phyloP scores from a whole-genome alignment of 2,113 vertebrate species.

The Pelvicachromis taeniatus region DNA sequence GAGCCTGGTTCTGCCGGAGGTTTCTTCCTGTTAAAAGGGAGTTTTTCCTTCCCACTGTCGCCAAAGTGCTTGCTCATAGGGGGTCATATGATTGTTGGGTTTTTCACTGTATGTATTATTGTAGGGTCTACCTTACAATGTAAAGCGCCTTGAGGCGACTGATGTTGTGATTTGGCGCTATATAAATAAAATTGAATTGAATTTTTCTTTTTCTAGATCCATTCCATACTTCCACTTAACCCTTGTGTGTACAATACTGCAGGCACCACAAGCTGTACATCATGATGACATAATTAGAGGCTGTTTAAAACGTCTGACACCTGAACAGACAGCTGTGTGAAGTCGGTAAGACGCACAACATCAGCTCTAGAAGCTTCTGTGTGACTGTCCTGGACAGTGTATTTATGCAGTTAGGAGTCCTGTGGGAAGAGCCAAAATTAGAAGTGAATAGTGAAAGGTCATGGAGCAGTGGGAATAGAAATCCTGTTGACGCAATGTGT shows the following conservation, averaged over 20 bases:
- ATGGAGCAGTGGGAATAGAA: conserved; percentile 59
- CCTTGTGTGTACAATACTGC: not conserved
- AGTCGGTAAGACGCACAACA: not conserved
- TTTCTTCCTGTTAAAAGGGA: too few species aligned
- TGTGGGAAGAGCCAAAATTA: conserved; percentile 71
- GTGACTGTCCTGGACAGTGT: conserved; percentile 33
- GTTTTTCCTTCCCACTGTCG: too few species aligned
- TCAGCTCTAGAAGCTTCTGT: not conserved
- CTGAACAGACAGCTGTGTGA: not conserved
- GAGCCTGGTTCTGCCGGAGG: too few species aligned
- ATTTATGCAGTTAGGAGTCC: conserved; percentile 51
- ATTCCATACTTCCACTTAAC: not conserved
- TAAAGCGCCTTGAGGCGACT: too few species aligned
- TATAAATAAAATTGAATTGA: too few species aligned
- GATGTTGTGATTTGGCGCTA: too few species aligned
- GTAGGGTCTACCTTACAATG: too few species aligned
- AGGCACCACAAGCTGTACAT: not conserved
- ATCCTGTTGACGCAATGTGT: conserved; percentile 59
- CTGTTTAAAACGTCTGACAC: conserved; percentile 25
- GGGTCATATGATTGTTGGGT: too few species aligned
- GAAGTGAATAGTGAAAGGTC: conserved; percentile 64
- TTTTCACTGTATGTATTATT: too few species aligned
- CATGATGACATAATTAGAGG: conserved; percentile 14
- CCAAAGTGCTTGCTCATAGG: too few species aligned
- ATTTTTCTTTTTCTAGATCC: not conserved